phyloP scores from a whole-genome alignment of 2,797 vertebrate species.

The Taeniopygia guttata region DNA sequence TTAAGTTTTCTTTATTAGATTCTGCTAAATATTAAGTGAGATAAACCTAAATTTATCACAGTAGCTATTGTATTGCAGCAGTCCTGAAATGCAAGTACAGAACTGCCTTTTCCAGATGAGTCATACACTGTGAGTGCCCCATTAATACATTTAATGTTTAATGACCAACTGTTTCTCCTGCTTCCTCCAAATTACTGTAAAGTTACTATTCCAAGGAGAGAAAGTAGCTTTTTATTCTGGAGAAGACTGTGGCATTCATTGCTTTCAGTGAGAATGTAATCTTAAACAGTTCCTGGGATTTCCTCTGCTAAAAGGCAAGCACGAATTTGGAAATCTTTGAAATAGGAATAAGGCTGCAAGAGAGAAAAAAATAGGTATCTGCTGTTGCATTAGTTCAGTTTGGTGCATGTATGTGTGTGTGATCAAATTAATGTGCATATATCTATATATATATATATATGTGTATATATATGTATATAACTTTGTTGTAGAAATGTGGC shows the following conservation, averaged over 20 bases:
- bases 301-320: constrained; percentile 20
- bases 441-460: not conserved
- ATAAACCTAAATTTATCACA: constrained; percentile 28
- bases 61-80: constrained; percentile 30
- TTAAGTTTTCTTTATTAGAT: constrained; percentile 22
- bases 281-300: constrained; percentile 40
- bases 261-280: constrained; percentile 9
- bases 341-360: not conserved
- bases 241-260: constrained; percentile 48
- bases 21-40: constrained; percentile 14
- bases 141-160: constrained; percentile 47
- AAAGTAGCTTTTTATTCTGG: constrained; percentile 55
- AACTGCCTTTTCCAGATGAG: constrained; percentile 32
- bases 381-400: not conserved
- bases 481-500: not conserved
- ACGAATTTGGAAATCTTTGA: not conserved
- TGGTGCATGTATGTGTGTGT: not conserved
- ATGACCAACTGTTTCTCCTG: constrained; percentile 46
- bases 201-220: constrained; percentile 48
- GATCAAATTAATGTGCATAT: not conserved
- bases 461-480: not conserved
- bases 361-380: not conserved
- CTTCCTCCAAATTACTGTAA: constrained; percentile 55
- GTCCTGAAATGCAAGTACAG: constrained; percentile 9
- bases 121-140: constrained; percentile 4